These are phyloP conservation scores for Pemphredon lugubris DNA, from an alignment of 2,888 invertebrate genomes.

Conservation along the genomic window DNA sequence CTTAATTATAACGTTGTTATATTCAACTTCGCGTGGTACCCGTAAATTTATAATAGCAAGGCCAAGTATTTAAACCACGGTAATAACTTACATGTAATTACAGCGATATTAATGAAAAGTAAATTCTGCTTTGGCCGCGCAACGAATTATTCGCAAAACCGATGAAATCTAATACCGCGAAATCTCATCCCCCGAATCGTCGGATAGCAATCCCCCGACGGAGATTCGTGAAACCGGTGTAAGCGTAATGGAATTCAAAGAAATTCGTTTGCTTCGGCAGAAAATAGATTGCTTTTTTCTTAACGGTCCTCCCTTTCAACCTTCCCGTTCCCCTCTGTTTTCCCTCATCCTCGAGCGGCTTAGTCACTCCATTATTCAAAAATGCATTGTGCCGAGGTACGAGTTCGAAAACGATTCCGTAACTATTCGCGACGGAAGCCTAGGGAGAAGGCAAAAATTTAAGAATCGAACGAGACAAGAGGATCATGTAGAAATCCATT, in stretches of 20 bases:
- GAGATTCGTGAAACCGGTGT: conserved; percentile 16
- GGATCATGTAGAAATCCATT: background rate
- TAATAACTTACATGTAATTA: conserved; percentile 9
- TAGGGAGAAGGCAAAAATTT: background rate
- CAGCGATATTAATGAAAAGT: background rate
- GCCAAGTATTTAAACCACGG: background rate
- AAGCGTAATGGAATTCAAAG: conserved; percentile 15
- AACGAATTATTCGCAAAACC: background rate
- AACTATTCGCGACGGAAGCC: background rate
- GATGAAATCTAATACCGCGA: background rate
- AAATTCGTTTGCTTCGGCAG: background rate
- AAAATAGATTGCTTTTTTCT: conserved; percentile 10
- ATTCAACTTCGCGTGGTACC: background rate
- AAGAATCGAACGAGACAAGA: background rate
- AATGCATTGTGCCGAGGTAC: background rate
- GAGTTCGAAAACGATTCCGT: background rate
- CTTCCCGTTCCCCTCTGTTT: background rate
- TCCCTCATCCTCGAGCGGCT: background rate
- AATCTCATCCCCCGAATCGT: too few species aligned
- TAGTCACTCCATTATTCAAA: background rate
- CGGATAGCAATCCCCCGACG: background rate
- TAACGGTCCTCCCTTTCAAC: background rate
- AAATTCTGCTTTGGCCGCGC: background rate
- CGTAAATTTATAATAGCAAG: conserved; percentile 1
- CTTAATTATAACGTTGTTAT: conserved; percentile 8